Conservation (phyloP, 2,888 invertebrate species). For the Agriopis aurantiaria region DNA sequence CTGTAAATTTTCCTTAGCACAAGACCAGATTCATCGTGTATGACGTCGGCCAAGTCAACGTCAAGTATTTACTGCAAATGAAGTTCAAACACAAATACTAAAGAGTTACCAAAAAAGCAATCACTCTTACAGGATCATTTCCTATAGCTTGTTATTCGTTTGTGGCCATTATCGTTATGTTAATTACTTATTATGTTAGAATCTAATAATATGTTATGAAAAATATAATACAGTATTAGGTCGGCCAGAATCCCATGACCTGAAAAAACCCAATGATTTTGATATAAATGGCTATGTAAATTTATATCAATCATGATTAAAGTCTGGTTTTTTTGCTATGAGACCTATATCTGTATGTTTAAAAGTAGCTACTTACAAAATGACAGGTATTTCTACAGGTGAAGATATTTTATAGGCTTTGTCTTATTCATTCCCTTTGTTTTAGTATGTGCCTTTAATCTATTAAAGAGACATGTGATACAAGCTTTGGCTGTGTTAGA, state of each 20-base stretch:
- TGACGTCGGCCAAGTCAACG: slow-evolving; percentile 96
- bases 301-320: no score
- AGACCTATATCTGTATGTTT: no score
- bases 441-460: slow-evolving; percentile 7
- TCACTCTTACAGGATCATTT: not conserved
- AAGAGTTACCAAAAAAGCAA: slow-evolving; percentile 29
- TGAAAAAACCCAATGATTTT: no score
- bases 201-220: no score
- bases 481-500: slow-evolving; percentile 3
- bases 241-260: no score
- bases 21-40: slow-evolving; percentile 94
- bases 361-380: not conserved
- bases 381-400: not conserved
- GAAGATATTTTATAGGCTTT: not conserved
- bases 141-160: slow-evolving; percentile 2
- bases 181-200: no score
- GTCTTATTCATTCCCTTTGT: not conserved
- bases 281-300: no score
- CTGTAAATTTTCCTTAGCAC: slow-evolving; percentile 61
- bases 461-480: slow-evolving; percentile 1
- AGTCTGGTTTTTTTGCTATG: no score
- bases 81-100: slow-evolving; percentile 93
- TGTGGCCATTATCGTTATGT: not conserved
- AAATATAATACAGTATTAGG: no score
- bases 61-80: slow-evolving; percentile 94